A percentile compares a stretch with the other conserved stretches of the same genome.
Conservation (phyloP, 2,888 invertebrate genomes). For the Diaprepes abbreviatus region DNA sequence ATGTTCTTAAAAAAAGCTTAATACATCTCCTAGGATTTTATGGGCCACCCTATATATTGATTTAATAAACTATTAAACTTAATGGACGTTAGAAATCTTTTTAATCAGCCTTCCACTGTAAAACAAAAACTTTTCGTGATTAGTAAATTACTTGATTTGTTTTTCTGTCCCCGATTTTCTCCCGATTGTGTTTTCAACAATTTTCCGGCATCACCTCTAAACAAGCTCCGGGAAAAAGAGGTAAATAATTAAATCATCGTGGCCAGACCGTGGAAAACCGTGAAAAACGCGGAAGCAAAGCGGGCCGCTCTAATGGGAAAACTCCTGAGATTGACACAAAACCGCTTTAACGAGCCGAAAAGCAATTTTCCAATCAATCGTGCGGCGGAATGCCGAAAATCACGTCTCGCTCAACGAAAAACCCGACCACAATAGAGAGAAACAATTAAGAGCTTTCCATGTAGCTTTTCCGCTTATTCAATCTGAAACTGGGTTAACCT, state of each 20-base stretch:
- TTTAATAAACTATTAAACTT: no score
- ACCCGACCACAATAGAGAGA: constrained; percentile 29
- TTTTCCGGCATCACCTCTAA: constrained; percentile 1
- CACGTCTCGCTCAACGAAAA: constrained; percentile 33
- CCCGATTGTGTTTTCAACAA: constrained; percentile 3
- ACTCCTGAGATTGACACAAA: constrained; percentile 43
- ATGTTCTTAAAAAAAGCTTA: no score
- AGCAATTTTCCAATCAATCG: constrained; percentile 43
- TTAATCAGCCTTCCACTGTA: constrained; percentile 1
- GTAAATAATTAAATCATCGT: constrained; percentile 19
- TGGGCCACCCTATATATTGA: no score
- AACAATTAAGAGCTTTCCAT: constrained; percentile 38
- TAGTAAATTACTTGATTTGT: background rate
- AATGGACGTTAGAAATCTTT: no score
- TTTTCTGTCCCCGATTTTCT: background rate
- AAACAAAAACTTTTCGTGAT: no score
- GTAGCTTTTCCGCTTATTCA: constrained; percentile 17
- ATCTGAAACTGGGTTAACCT: constrained; percentile 29
- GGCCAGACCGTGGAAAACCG: constrained; percentile 14
- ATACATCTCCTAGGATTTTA: no score
- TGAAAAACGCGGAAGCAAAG: constrained; percentile 7
- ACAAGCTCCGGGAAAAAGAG: background rate
- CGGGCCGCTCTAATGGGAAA: constrained; percentile 23
- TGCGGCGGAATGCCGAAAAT: constrained; percentile 38
- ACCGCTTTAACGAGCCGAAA: constrained; percentile 37